Percentiles rank a stretch among this genome's conserved stretches.
phyloP scores from a whole-genome alignment of 2,113 vertebrate species.

The Ophiodon elongatus region DNA sequence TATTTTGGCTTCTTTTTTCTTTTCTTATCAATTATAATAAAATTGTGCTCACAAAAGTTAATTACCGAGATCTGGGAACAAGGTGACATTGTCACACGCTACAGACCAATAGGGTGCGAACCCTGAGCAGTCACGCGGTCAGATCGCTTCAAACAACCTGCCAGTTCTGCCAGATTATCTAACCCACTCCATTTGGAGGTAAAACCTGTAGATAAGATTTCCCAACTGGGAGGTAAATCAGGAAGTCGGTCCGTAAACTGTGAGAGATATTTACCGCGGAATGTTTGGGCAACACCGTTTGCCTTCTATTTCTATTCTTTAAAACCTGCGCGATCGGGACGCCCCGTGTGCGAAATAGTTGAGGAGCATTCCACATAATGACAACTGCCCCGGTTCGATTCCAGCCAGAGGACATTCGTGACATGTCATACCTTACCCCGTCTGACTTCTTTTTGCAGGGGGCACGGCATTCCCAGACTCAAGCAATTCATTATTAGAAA shows the following conservation, averaged over 20 bases:
- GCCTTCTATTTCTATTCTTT: background rate
- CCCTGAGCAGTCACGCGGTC: background rate
- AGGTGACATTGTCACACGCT: background rate
- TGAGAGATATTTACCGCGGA: background rate
- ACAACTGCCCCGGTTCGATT: background rate
- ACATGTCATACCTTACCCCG: background rate
- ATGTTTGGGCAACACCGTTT: background rate
- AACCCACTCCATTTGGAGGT: background rate
- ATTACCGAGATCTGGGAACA: conserved; percentile 1
- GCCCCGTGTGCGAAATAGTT: background rate
- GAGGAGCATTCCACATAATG: background rate
- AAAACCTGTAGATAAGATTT: background rate
- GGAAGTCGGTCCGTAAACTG: conserved; percentile 1
- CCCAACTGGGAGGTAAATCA: background rate
- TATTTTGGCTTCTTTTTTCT: background rate
- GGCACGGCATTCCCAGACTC: background rate
- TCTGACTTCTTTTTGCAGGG: background rate
- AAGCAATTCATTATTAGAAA: conserved; percentile 3
- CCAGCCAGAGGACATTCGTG: background rate
- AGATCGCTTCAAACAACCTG: background rate
- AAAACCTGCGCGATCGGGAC: background rate
- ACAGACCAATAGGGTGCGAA: background rate
- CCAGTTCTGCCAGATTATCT: background rate
- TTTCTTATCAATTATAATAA: background rate
- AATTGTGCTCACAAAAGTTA: background rate